A percentile compares a stretch with the other conserved stretches of the same genome.
These are phyloP conservation scores for Hapalemur alaotrensis DNA, from an alignment of 2,797 vertebrate species.

Conservation along the genomic window DNA sequence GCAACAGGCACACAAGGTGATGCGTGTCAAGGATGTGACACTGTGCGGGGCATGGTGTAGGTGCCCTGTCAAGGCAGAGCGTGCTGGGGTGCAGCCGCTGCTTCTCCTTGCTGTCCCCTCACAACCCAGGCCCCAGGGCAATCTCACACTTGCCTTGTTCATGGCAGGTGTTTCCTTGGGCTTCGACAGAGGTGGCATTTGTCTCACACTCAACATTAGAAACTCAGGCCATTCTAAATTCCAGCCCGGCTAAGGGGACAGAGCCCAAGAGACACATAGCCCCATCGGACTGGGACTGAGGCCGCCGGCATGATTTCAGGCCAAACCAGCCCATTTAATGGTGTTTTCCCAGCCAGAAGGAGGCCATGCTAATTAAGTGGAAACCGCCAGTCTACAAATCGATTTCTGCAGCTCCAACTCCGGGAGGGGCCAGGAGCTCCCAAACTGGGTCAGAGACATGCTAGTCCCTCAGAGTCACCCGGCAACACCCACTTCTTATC, in stretches of 20 bases:
- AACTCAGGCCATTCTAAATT: not conserved
- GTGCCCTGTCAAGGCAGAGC: not conserved
- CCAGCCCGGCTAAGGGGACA: constrained; percentile 47
- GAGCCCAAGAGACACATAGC: constrained; percentile 40
- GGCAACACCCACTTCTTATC: not conserved
- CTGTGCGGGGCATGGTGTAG: accelerated
- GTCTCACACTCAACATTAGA: not conserved
- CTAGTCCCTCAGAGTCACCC: not conserved
- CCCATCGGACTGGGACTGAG: not conserved
- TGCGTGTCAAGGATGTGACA: accelerated
- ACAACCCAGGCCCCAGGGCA: not conserved
- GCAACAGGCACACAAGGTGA: not conserved
- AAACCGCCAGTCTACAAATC: constrained; percentile 7
- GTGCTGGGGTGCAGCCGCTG: not conserved
- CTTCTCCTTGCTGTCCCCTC: not conserved
- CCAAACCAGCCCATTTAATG: not conserved
- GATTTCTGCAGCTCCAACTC: constrained; percentile 21
- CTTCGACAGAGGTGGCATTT: not conserved
- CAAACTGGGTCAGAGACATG: constrained; percentile 68
- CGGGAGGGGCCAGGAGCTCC: not conserved
- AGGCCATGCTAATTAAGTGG: constrained; percentile 73
- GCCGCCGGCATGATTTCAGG: constrained; percentile 21
- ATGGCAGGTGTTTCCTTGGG: not conserved
- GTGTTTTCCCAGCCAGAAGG: constrained; percentile 62
- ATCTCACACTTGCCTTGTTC: not conserved